Evolutionary conservation across 2,113 vertebrate genomes (phyloP).

Genomic region (Hypocryptadius cinnamomeus): DNA sequence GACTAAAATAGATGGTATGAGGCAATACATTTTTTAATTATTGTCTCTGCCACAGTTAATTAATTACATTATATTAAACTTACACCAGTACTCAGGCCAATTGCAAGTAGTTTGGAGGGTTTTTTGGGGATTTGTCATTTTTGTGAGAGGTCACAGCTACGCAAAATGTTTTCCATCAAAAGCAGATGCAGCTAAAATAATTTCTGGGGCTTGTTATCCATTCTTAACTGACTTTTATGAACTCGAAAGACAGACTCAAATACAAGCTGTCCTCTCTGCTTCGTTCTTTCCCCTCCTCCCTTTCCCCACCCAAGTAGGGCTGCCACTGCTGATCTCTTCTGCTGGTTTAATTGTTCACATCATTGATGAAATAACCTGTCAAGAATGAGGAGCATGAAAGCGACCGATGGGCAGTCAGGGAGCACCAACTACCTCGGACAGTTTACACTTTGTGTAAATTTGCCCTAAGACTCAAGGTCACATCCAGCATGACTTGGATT

Average conservation of each 20-base stretch:
- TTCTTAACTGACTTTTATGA: slow-evolving; percentile 8
- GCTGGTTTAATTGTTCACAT: background rate
- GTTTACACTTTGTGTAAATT: background rate
- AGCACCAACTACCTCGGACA: background rate
- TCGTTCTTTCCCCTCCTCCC: background rate
- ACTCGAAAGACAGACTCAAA: background rate
- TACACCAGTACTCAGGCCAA: background rate
- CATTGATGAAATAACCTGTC: background rate
- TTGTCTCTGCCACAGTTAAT: background rate
- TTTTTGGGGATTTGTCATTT: background rate
- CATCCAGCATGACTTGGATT: background rate
- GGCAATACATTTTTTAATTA: background rate
- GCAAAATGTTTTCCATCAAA: slow-evolving; percentile 25
- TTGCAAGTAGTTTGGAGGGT: background rate
- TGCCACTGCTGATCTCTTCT: background rate
- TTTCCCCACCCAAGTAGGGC: background rate
- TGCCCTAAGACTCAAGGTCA: background rate
- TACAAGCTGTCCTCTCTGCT: background rate
- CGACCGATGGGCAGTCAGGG: accelerated
- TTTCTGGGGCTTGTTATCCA: background rate
- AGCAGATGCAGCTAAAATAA: background rate
- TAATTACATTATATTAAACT: background rate
- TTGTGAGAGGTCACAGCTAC: background rate
- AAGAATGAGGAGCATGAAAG: background rate
- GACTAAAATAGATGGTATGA: background rate